phyloP scores from a whole-genome alignment of 2,113 vertebrate species.

The Anguilla japonica region DNA sequence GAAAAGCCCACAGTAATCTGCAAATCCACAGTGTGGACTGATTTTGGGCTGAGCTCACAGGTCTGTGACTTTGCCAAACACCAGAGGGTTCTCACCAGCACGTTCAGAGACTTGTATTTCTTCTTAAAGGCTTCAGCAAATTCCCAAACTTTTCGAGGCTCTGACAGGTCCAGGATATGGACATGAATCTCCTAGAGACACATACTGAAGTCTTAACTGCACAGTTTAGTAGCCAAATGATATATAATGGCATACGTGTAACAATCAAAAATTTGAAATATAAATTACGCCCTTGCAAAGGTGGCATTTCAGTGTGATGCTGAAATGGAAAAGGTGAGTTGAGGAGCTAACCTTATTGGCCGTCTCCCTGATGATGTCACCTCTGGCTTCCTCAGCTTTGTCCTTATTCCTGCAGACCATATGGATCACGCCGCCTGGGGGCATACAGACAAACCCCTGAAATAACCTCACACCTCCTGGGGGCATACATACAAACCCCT shows the following conservation, averaged over 20 bases:
- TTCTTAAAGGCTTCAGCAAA: slow-evolving; percentile 74
- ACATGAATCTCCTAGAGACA: slow-evolving; percentile 67
- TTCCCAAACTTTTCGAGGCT: slow-evolving; percentile 76
- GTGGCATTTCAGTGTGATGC: neutral
- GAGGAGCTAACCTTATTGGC: slow-evolving; percentile 68
- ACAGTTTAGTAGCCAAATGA: neutral
- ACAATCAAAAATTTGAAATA: neutral
- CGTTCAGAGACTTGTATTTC: slow-evolving; percentile 74
- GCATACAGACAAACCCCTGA: neutral
- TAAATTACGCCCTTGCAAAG: neutral
- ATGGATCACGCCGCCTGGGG: slow-evolving; percentile 72
- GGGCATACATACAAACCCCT: too few species aligned
- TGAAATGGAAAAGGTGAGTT: neutral
- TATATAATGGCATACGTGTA: neutral
- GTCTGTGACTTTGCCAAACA: neutral
- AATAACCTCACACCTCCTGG: too few species aligned
- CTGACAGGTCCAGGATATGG: slow-evolving; percentile 73
- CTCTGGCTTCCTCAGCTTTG: slow-evolving; percentile 73
- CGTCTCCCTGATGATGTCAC: slow-evolving; percentile 73
- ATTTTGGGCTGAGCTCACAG: neutral
- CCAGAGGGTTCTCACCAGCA: slow-evolving; percentile 60
- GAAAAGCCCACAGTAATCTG: too few species aligned
- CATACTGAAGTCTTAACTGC: neutral
- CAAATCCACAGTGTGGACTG: neutral
- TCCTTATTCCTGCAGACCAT: slow-evolving; percentile 80